Evolutionary conservation across 2,113 vertebrate species (phyloP), one percentile per base, ranked within the genome.

Genomic region (Limanda limanda): DNA sequence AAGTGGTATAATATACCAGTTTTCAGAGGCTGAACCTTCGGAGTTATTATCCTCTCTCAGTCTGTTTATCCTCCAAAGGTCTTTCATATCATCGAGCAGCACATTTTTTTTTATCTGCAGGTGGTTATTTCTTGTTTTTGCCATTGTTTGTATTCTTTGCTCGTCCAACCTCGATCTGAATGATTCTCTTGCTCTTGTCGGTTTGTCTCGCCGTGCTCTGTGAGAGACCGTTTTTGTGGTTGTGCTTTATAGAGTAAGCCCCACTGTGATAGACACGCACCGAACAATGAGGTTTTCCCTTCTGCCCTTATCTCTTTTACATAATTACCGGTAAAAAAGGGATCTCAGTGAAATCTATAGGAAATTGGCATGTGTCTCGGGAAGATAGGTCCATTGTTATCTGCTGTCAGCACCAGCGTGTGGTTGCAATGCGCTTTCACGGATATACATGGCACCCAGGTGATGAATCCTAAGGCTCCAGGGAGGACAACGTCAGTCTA

Each of bases 61-160:
- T 31, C 55, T 47, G 0, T 68, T 59, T 71, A 45, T 61, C 67
- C 42, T 69, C 27, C 37, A 56, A 68, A 57, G 55, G 13, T 77
- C 60, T 73, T 73, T 81, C 31, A 79, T 80, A 66, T 61, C 68
- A 78, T 31, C 13, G n/a, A 58, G 37, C 66, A 79, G 17, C 35
- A 58, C 56, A 71, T 64, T 76, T 1, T 7, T 25, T 83, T 70
- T 11, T 78, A 72, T 62, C 59, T 42, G 62, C 47, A 40, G 52
- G 35, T n/a, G 45, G 54, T 73, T 63, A 20, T 63, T 78, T 62
- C 15, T 68, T 81, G 18, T 24, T 61, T 70, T 57, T 78, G 27
- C 17, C 63, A 21, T 66, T 66, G n/a, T 70, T 74, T 61, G 21
- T 73, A n/a, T 68, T 51, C 58, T 58, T 52, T 58, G 51, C 45